Conservation (phyloP, 2,797 vertebrate genomes). For the Paguma larvata region DNA sequence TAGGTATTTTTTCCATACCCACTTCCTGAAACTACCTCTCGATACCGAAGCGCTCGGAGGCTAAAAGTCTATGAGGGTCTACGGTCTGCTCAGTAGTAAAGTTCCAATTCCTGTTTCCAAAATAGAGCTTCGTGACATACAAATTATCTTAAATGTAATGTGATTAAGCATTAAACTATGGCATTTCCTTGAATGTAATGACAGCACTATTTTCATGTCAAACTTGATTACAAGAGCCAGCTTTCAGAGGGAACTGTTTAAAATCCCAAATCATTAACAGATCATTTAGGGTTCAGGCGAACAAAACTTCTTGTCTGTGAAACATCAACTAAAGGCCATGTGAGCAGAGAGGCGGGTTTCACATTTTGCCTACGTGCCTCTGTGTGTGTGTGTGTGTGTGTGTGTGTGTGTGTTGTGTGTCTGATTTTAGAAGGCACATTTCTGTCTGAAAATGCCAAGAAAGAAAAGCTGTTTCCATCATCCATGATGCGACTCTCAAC, state of each 20-base stretch:
- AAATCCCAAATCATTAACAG: conserved; percentile 80
- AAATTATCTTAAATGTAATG: conserved; percentile 77
- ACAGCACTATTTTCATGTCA: conserved; percentile 82
- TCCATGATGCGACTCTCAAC: not conserved
- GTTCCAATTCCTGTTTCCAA: conserved; percentile 72
- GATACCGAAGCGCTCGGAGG: not conserved
- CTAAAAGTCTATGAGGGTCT: not conserved
- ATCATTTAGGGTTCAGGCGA: conserved; percentile 73
- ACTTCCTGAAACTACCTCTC: conserved; percentile 28
- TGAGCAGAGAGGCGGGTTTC: not conserved
- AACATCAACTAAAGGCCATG: conserved; percentile 13
- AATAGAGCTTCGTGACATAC: conserved; percentile 67
- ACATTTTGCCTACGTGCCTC: not conserved
- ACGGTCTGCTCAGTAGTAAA: conserved; percentile 34
- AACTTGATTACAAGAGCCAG: conserved; percentile 76
- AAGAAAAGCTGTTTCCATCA: not conserved
- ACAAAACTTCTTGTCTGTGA: conserved; percentile 65
- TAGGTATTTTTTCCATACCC: not conserved
- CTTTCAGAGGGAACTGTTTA: conserved; percentile 69
- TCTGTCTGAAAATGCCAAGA: not conserved
- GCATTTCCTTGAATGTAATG: conserved; percentile 81
- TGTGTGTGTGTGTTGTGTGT: not conserved
- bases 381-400: not conserved
- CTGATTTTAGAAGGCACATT: not conserved
- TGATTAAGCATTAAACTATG: conserved; percentile 77